These are phyloP conservation scores for Sussaba pulchella DNA, from an alignment of 2,888 invertebrate genomes.

Conservation along the genomic window DNA sequence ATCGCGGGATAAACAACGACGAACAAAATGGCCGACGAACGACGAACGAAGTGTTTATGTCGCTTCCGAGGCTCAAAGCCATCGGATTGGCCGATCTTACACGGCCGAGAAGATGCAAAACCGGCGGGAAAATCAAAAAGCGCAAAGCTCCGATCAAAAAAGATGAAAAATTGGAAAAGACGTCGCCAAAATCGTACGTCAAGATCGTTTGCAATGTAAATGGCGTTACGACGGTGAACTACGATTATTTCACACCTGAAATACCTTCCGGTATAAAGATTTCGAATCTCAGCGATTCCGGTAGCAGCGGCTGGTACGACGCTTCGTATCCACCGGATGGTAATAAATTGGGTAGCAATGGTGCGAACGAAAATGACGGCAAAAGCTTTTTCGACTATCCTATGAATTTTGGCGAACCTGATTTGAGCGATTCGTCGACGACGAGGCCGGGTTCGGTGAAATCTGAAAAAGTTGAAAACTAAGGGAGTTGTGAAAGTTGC, in stretches of 20 bases:
- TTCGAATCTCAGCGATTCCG: slow-evolving; percentile 71
- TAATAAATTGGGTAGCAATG: slow-evolving; percentile 37
- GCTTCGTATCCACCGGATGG: not conserved
- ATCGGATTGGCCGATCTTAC: slow-evolving; percentile 47
- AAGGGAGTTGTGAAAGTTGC: not conserved
- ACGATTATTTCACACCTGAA: slow-evolving; percentile 64
- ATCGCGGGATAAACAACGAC: not conserved
- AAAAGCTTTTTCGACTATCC: not conserved
- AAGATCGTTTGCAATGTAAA: slow-evolving; percentile 71
- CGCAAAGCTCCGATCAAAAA: not conserved
- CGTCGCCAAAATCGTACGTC: slow-evolving; percentile 11
- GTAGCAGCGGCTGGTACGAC: slow-evolving; percentile 41
- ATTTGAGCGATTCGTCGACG: slow-evolving; percentile 59
- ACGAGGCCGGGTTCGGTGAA: slow-evolving; percentile 41
- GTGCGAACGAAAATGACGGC: slow-evolving; percentile 2
- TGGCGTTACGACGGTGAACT: slow-evolving; percentile 74
- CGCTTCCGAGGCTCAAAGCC: slow-evolving; percentile 49
- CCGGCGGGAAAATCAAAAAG: not conserved
- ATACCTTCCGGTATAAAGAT: slow-evolving; percentile 54
- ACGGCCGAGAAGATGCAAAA: not conserved
- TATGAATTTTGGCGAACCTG: slow-evolving; percentile 12
- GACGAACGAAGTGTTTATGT: not conserved
- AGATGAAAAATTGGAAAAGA: not conserved
- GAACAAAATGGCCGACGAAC: slow-evolving; percentile 4
- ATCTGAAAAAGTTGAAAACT: not conserved